A percentile compares a stretch with the other conserved stretches of the same genome.
phyloP scores from a whole-genome alignment of 2,797 vertebrate species.

The Antrozous pallidus region DNA sequence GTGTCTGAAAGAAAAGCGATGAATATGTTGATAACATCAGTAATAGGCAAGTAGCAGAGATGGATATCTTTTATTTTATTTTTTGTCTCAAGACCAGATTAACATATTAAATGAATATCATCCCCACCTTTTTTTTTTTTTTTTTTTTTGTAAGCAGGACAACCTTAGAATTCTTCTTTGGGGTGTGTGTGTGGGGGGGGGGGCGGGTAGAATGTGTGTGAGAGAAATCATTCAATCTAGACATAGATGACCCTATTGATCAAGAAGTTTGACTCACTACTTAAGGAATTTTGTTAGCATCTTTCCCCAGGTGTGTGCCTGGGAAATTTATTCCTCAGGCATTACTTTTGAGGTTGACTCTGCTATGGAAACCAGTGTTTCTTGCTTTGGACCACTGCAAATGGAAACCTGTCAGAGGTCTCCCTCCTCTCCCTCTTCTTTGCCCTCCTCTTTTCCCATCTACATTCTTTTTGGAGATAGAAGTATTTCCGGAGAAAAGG shows the following conservation, averaged over 20 bases:
- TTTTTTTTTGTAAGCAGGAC: neutral
- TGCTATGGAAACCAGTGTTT: neutral
- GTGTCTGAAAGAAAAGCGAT: slow-evolving; percentile 84
- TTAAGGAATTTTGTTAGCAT: slow-evolving; percentile 20
- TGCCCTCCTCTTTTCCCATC: neutral
- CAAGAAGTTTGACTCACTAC: neutral
- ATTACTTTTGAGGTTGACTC: fast-evolving
- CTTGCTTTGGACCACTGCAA: neutral
- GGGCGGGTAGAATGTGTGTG: neutral
- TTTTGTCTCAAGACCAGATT: slow-evolving; percentile 71
- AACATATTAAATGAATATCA: slow-evolving; percentile 73
- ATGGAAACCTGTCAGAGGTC: neutral
- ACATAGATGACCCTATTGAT: neutral
- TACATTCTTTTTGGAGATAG: slow-evolving; percentile 54
- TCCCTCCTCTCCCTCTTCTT: neutral
- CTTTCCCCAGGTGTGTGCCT: neutral
- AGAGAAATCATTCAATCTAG: neutral
- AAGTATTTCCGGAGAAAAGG: slow-evolving; percentile 42
- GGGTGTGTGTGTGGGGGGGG: neutral
- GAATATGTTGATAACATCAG: slow-evolving; percentile 83
- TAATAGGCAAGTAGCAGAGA: slow-evolving; percentile 78
- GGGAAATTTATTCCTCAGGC: neutral
- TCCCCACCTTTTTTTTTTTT: neutral
- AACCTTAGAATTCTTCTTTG: slow-evolving; percentile 50
- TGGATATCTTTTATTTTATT: slow-evolving; percentile 47